A percentile compares a stretch with the other conserved stretches of the same genome.
Evolutionary conservation across 2,797 vertebrate species (phyloP).

Genomic region (Melanotaenia trifasciata): DNA sequence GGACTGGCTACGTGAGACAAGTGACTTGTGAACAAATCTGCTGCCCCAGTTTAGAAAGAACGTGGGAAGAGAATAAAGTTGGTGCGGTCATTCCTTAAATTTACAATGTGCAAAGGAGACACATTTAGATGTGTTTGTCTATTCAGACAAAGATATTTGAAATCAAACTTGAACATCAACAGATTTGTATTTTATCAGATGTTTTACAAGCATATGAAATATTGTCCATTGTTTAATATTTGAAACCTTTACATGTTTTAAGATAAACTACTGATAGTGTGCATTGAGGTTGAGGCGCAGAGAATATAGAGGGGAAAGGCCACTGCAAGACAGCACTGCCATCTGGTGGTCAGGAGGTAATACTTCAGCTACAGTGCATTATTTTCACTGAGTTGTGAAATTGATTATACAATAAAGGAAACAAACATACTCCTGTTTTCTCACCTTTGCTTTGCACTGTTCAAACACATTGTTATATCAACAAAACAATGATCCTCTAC

Average conservation of each 20-base stretch:
- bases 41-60: conserved; percentile 38
- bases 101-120: conserved; percentile 33
- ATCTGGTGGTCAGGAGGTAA: conserved; percentile 56
- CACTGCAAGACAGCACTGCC: conserved; percentile 59
- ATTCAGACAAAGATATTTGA: conserved; percentile 21
- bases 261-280: conserved; percentile 53
- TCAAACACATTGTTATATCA: conserved; percentile 17
- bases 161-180: conserved; percentile 54
- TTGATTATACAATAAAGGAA: conserved; percentile 36
- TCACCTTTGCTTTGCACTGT: conserved; percentile 5
- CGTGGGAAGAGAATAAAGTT: conserved; percentile 32
- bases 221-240: conserved; percentile 36
- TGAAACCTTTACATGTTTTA: conserved; percentile 43
- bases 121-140: conserved; percentile 18
- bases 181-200: conserved; percentile 26
- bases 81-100: conserved; percentile 24
- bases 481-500: conserved; percentile 7
- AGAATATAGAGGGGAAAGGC: conserved; percentile 1
- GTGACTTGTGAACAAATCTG: conserved; percentile 31
- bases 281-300: conserved; percentile 15
- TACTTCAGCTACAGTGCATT: conserved; percentile 7
- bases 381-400: conserved; percentile 16
- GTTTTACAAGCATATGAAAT: conserved; percentile 32
- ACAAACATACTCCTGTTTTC: conserved; percentile 4
- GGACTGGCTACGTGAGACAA: conserved; percentile 18